Evolutionary conservation across 2,888 invertebrate genomes (phyloP).

Genomic region (Drosophila paranaensis): DNA sequence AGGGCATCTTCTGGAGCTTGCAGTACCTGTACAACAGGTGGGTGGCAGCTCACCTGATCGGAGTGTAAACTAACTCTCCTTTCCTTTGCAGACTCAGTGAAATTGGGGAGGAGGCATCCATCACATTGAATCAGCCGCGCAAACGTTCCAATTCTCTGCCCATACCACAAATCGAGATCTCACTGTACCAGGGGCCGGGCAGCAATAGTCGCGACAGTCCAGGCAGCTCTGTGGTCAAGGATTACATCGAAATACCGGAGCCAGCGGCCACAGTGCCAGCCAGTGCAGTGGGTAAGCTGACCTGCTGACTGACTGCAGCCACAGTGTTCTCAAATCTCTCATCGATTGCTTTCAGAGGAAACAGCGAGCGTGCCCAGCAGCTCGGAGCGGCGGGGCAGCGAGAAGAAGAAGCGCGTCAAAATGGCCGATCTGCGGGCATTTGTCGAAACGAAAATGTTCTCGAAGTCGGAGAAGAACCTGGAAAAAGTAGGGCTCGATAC

Average conservation of each 20-base stretch:
- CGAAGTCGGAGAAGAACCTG: conserved; percentile 95
- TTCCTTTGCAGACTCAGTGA: conserved; percentile 89
- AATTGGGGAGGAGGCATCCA: conserved; percentile 92
- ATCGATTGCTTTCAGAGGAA: conserved; percentile 70
- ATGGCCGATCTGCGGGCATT: conserved; percentile 96
- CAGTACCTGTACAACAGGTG: conserved; percentile 96
- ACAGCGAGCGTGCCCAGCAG: conserved; percentile 59
- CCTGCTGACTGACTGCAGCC: background rate
- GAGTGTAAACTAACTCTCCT: background rate
- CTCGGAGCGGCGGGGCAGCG: conserved; percentile 89
- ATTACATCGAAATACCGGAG: conserved; percentile 92
- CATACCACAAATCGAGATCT: conserved; percentile 96
- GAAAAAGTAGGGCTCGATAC: conserved; percentile 93
- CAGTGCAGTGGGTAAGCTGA: conserved; percentile 73
- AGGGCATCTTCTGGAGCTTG: conserved; percentile 98
- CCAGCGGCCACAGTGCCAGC: conserved; percentile 87
- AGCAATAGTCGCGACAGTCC: conserved; percentile 85
- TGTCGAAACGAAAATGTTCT: conserved; percentile 95
- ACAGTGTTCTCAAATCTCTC: background rate
- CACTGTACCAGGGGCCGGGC: conserved; percentile 91
- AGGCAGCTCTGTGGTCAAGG: conserved; percentile 86
- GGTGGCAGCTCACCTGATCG: background rate
- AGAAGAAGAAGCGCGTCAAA: conserved; percentile 95
- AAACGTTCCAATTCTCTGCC: conserved; percentile 97
- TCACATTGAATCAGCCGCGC: conserved; percentile 91